These are phyloP conservation scores for Eupithecia subfuscata DNA, from an alignment of 2,888 invertebrate species.

Conservation along the genomic window DNA sequence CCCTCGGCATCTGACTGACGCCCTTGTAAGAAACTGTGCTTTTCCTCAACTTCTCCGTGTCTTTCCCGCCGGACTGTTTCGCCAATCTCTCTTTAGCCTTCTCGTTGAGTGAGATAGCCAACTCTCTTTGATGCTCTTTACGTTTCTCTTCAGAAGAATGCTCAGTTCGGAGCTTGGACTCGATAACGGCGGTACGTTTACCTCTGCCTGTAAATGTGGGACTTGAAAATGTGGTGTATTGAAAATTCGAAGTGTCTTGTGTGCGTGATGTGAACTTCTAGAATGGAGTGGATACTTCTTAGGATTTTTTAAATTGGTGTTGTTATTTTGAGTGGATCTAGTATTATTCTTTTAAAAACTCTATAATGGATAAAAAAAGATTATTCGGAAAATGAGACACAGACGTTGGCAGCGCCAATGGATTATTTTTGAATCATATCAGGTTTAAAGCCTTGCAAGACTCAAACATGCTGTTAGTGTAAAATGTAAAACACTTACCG, in stretches of 20 bases:
- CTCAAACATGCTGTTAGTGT: constrained; percentile 43
- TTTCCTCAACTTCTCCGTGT: constrained; percentile 95
- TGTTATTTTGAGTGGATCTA: no score
- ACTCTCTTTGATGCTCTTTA: constrained; percentile 97
- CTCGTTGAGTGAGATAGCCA: constrained; percentile 95
- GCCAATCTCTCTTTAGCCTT: constrained; percentile 96
- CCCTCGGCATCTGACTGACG: constrained; percentile 95
- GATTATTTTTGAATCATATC: neutral
- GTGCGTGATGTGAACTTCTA: neutral
- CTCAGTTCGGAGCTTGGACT: constrained; percentile 96
- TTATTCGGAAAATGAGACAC: no score
- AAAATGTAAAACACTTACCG: constrained; percentile 66
- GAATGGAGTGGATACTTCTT: neutral
- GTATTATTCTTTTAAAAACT: no score
- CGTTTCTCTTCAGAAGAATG: constrained; percentile 98
- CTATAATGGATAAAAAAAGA: no score
- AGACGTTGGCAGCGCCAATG: no score
- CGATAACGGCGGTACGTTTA: constrained; percentile 95
- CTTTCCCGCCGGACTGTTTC: constrained; percentile 93
- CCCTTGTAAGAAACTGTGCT: constrained; percentile 98
- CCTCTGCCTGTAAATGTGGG: constrained; percentile 82
- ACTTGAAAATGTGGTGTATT: constrained; percentile 17
- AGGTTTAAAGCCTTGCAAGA: neutral
- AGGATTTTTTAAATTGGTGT: neutral
- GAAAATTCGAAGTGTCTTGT: neutral